phyloP scores from a whole-genome alignment of 1,140 invertebrate species.

The Apis cerana region DNA sequence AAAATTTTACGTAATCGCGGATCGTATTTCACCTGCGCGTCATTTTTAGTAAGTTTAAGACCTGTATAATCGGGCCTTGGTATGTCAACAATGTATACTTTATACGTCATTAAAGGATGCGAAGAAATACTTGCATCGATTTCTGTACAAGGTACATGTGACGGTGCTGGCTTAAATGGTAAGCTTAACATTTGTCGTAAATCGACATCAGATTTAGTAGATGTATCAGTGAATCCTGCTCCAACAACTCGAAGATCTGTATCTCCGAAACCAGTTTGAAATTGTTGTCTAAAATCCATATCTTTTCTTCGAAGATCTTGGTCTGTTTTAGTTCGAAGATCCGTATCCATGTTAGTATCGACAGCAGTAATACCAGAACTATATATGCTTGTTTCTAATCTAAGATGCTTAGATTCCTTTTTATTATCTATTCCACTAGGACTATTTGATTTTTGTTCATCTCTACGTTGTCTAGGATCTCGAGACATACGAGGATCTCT shows the following conservation, averaged over 20 bases:
- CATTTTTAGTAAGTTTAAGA: slow-evolving; percentile 86
- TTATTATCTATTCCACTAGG: slow-evolving; percentile 64
- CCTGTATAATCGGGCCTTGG: slow-evolving; percentile 88
- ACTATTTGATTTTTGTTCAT: slow-evolving; percentile 57
- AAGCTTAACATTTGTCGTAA: slow-evolving; percentile 85
- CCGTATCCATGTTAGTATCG: slow-evolving; percentile 74
- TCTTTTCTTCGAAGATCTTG: slow-evolving; percentile 80
- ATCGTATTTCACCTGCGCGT: slow-evolving; percentile 87
- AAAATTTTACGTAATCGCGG: slow-evolving; percentile 89
- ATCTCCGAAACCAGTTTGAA: slow-evolving; percentile 74
- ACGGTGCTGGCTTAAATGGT: slow-evolving; percentile 89
- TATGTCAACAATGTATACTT: slow-evolving; percentile 85
- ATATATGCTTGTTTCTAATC: slow-evolving; percentile 77
- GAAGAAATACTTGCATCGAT: slow-evolving; percentile 90
- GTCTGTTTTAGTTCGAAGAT: slow-evolving; percentile 74
- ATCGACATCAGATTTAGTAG: slow-evolving; percentile 85
- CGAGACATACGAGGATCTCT: slow-evolving; percentile 76
- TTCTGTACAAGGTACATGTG: slow-evolving; percentile 91
- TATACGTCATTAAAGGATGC: slow-evolving; percentile 88
- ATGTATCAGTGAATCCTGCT: slow-evolving; percentile 62
- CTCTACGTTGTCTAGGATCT: slow-evolving; percentile 66
- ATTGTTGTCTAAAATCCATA: slow-evolving; percentile 83
- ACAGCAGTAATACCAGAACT: slow-evolving; percentile 76
- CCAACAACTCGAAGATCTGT: slow-evolving; percentile 78
- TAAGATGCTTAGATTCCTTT: slow-evolving; percentile 70